Percentiles rank a stretch among this genome's conserved stretches.
phyloP scores from a whole-genome alignment of 2,888 invertebrate species.

The Acleris sparsana region DNA sequence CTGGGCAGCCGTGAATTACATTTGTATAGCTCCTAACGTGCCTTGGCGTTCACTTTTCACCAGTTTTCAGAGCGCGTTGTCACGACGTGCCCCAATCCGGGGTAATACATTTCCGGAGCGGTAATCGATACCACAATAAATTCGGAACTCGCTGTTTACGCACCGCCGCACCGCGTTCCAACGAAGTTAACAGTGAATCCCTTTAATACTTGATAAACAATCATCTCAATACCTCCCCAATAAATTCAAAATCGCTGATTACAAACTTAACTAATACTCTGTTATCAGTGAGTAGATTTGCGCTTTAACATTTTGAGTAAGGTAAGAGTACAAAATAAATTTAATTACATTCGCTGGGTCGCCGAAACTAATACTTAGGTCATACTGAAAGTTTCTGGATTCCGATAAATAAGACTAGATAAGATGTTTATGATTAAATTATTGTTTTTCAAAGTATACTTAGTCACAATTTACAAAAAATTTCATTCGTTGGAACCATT shows the following conservation, averaged over 20 bases:
- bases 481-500: too few relatives aligned
- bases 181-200: slow-evolving; percentile 32
- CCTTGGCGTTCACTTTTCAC: slow-evolving; percentile 16
- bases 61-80: slow-evolving; percentile 22
- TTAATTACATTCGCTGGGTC: too few relatives aligned
- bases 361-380: too few relatives aligned
- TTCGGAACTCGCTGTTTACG: slow-evolving; percentile 33
- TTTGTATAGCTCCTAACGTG: slow-evolving; percentile 15
- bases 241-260: slow-evolving; percentile 8
- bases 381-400: too few relatives aligned
- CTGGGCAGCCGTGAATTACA: slow-evolving; percentile 21
- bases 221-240: slow-evolving; percentile 25
- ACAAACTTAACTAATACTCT: too few relatives aligned
- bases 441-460: too few relatives aligned
- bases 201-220: slow-evolving; percentile 32
- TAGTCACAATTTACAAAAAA: too few relatives aligned
- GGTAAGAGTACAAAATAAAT: too few relatives aligned
- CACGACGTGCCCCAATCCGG: slow-evolving; percentile 21
- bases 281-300: too few relatives aligned
- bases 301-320: too few relatives aligned
- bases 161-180: slow-evolving; percentile 30
- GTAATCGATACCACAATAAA: slow-evolving; percentile 37
- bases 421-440: too few relatives aligned
- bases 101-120: slow-evolving; percentile 26
- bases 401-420: too few relatives aligned